phyloP scores from a whole-genome alignment of 1,140 invertebrate genomes.

The Calycopis cecrops region DNA sequence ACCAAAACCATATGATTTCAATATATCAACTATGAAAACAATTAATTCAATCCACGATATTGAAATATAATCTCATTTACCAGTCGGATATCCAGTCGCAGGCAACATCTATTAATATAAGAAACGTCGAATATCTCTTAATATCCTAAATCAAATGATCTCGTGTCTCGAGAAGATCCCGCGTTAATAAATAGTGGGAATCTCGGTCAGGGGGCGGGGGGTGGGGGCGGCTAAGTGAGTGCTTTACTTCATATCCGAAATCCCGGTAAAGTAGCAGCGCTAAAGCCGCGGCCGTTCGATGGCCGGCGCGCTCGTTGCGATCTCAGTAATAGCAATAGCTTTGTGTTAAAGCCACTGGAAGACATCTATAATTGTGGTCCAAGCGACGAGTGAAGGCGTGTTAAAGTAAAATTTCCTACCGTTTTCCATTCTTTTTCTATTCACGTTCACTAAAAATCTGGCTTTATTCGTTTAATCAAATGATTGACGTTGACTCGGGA shows the following conservation, averaged over 20 bases:
- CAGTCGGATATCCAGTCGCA: no score
- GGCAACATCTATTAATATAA: no score
- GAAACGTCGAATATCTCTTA: conserved; percentile 13
- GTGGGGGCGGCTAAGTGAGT: conserved; percentile 55
- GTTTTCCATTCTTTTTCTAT: no score
- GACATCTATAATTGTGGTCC: conserved; percentile 45
- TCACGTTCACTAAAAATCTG: no score
- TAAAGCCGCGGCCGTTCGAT: conserved; percentile 63
- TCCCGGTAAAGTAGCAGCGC: conserved; percentile 68
- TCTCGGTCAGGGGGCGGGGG: conserved; percentile 50
- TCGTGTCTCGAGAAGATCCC: conserved; percentile 14
- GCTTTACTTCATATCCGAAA: conserved; percentile 73
- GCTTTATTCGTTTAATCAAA: no score
- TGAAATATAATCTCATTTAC: no score
- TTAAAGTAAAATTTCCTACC: no score
- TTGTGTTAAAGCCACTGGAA: conserved; percentile 72
- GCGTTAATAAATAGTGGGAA: conserved; percentile 63
- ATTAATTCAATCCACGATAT: no score
- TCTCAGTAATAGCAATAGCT: conserved; percentile 74
- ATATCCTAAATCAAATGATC: conserved; percentile 30
- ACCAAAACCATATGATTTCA: no score
- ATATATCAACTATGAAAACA: no score
- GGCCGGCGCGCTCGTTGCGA: conserved; percentile 53
- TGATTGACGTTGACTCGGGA: no score
- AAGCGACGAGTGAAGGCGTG: conserved; percentile 21